Evolutionary conservation across 2,888 invertebrate genomes (phyloP).

Genomic region (Drosophila paramelanica): DNA sequence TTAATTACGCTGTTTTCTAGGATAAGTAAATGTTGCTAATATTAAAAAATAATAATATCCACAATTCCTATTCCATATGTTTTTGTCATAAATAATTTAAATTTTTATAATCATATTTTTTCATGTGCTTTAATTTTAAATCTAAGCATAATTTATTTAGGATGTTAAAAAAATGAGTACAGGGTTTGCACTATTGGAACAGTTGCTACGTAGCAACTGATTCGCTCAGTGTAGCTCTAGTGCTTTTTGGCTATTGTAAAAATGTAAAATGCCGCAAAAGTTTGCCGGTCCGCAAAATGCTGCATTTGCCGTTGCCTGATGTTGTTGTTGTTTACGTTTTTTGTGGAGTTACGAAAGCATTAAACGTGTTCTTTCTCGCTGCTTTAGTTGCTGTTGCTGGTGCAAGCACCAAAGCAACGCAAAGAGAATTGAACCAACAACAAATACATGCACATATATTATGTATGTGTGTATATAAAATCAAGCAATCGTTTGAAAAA

Average conservation of each 20-base stretch:
- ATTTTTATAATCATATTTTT: no score
- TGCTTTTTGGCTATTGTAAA: not conserved
- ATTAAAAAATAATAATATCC: no score
- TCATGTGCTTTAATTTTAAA: no score
- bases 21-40: no score
- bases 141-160: no score
- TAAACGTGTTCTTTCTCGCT: conserved; percentile 27
- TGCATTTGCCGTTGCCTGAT: conserved; percentile 9
- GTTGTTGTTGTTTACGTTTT: conserved; percentile 7
- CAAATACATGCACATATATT: not conserved
- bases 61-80: no score
- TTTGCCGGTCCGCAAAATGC: conserved; percentile 3
- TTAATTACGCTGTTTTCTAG: no score
- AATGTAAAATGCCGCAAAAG: not conserved
- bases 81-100: no score
- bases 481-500: not conserved
- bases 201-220: not conserved
- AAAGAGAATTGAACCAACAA: conserved; percentile 11
- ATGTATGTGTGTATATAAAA: not conserved
- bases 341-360: not conserved
- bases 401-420: not conserved
- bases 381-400: not conserved
- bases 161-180: no score
- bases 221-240: conserved; percentile 28
- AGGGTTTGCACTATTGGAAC: no score